Conservation (phyloP, 2,888 invertebrate genomes). For the Drosophila histrio region DNA sequence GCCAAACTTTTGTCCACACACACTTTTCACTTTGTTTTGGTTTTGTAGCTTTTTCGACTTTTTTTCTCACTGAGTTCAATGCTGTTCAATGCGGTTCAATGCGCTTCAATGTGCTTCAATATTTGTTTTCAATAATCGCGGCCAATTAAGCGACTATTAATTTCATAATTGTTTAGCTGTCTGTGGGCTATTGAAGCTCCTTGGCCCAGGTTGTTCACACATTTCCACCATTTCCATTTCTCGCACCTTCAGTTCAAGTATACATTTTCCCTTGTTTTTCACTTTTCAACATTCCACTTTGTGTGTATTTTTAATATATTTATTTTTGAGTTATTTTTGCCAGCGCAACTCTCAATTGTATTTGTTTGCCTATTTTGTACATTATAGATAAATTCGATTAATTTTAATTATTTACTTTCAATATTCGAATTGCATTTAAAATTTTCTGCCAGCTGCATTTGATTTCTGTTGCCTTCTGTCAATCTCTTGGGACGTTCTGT, state of each 20-base stretch:
- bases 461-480: conserved; percentile 44
- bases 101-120: conserved; percentile 26
- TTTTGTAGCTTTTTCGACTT: not conserved
- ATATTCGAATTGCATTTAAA: no score
- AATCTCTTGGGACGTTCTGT: conserved; percentile 52
- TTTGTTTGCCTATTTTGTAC: conserved; percentile 31
- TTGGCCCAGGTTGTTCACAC: conserved; percentile 73
- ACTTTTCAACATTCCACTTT: conserved; percentile 21
- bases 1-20: conserved; percentile 22
- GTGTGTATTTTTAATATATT: conserved; percentile 19
- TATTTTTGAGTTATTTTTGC: conserved; percentile 29
- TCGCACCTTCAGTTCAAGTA: conserved; percentile 46
- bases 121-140: conserved; percentile 50
- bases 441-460: conserved; percentile 22
- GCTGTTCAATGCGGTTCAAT: conserved; percentile 33
- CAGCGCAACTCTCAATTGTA: not conserved
- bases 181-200: conserved; percentile 39
- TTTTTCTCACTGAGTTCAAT: conserved; percentile 49
- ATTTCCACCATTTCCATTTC: conserved; percentile 46
- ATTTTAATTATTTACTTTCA: conserved; percentile 26
- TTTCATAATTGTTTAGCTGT: conserved; percentile 69
- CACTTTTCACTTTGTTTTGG: conserved; percentile 7
- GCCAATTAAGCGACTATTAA: conserved; percentile 73
- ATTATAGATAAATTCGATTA: conserved; percentile 24
- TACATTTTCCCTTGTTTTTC: conserved; percentile 11